Evolutionary conservation across 2,113 vertebrate species (phyloP).

Genomic region (Rhadina sibilatrix): DNA sequence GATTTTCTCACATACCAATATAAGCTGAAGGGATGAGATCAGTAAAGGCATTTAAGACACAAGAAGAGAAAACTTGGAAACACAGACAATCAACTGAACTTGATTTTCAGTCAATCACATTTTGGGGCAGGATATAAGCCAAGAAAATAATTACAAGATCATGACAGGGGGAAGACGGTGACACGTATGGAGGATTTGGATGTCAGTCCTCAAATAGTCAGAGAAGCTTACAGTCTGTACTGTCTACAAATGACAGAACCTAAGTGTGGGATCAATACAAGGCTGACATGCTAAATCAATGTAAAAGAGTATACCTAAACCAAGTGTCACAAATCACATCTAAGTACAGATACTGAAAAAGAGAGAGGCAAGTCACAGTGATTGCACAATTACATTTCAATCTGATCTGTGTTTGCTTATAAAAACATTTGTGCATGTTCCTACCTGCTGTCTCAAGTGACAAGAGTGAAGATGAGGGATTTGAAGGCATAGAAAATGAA

Average conservation of each 20-base stretch:
- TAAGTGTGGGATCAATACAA: neutral
- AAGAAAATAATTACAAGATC: neutral
- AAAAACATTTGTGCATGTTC: neutral
- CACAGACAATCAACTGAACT: neutral
- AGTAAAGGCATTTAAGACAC: neutral
- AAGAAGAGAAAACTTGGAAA: neutral
- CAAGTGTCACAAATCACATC: neutral
- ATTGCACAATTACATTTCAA: neutral
- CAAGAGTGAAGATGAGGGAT: neutral
- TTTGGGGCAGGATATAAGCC: neutral
- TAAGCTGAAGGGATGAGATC: neutral
- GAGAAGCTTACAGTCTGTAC: neutral
- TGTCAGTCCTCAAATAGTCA: neutral
- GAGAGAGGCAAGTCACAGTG: neutral
- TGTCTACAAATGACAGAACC: neutral
- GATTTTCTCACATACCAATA: neutral
- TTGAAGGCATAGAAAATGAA: neutral
- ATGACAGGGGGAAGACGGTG: rapidly evolving
- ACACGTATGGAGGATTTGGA: neutral
- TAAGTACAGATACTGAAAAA: neutral
- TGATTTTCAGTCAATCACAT: neutral
- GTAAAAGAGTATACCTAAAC: slow-evolving; percentile 2
- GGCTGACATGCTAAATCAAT: neutral
- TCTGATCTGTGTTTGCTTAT: neutral
- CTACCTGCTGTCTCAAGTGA: neutral